A percentile compares a stretch with the other conserved stretches of the same genome.
phyloP scores from a whole-genome alignment of 2,888 invertebrate species.

The Lasioglossum pauxillum region DNA sequence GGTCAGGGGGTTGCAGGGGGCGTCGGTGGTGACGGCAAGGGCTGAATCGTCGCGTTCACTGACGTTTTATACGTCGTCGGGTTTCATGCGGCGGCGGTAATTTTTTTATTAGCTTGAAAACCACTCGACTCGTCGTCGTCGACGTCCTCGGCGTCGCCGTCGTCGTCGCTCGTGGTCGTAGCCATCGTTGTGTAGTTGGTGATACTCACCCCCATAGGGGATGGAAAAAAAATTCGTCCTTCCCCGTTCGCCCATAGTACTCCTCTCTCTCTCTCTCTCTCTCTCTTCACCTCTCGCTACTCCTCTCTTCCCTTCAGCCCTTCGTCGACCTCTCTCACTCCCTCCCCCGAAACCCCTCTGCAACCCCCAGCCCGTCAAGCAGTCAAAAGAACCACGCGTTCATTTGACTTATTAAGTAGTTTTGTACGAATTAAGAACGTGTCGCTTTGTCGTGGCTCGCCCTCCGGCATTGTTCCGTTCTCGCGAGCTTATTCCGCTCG shows the following conservation, averaged over 20 bases:
- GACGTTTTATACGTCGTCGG: constrained; percentile 76
- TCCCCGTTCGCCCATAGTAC: constrained; percentile 30
- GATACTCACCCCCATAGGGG: constrained; percentile 48
- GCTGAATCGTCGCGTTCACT: constrained; percentile 71
- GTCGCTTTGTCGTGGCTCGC: constrained; percentile 60
- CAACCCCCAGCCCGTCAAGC: constrained; percentile 46
- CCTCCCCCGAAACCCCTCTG: not conserved
- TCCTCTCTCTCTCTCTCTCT: not conserved
- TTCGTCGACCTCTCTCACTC: constrained; percentile 38
- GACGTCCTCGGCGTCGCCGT: constrained; percentile 68
- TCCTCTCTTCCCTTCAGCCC: constrained; percentile 28
- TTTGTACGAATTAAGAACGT: constrained; percentile 74
- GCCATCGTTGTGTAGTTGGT: constrained; percentile 64
- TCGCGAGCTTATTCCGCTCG: constrained; percentile 43
- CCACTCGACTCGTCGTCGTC: constrained; percentile 79
- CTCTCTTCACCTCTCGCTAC: constrained; percentile 10
- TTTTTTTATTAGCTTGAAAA: constrained; percentile 83
- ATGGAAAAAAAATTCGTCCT: constrained; percentile 61
- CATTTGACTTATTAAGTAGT: constrained; percentile 76
- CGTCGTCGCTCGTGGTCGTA: constrained; percentile 58
- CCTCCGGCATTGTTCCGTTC: constrained; percentile 46
- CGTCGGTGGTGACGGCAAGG: constrained; percentile 45
- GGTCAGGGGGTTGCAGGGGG: constrained; percentile 5
- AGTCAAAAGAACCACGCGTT: constrained; percentile 73
- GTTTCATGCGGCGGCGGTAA: constrained; percentile 78